Conservation (phyloP, 1,140 invertebrate genomes). For the Hycleus phaleratus region DNA sequence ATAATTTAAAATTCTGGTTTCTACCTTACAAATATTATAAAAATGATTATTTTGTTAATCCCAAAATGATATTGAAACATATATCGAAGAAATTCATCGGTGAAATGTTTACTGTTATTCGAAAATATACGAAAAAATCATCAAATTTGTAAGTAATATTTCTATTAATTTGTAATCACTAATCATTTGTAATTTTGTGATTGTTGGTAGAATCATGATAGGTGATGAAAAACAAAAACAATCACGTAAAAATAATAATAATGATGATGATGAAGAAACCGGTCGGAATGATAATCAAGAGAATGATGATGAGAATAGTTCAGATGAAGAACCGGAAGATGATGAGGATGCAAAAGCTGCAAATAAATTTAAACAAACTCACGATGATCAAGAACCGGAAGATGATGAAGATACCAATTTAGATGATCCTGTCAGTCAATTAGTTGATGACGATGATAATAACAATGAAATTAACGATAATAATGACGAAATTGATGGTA, state of each 20-base stretch:
- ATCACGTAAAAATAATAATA: conserved; percentile 34
- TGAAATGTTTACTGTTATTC: conserved; percentile 49
- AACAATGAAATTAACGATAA: conserved; percentile 29
- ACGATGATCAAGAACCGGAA: conserved; percentile 74
- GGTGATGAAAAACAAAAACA: conserved; percentile 37
- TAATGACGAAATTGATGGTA: conserved; percentile 43
- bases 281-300: conserved; percentile 31
- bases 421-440: conserved; percentile 20
- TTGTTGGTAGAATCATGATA: conserved; percentile 27
- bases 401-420: conserved; percentile 54
- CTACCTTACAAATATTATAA: conserved; percentile 65
- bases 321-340: conserved; percentile 41
- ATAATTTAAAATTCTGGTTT: conserved; percentile 61
- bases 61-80: conserved; percentile 59
- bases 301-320: conserved; percentile 37
- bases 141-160: conserved; percentile 28
- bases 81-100: conserved; percentile 59
- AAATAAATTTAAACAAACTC: conserved; percentile 53
- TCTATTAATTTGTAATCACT: not conserved
- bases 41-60: conserved; percentile 59
- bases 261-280: conserved; percentile 52
- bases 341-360: conserved; percentile 50
- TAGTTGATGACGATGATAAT: conserved; percentile 29
- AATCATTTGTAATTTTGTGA: not conserved
- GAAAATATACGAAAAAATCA: conserved; percentile 34